phyloP scores from a whole-genome alignment of 2,888 invertebrate species.

The Idaea straminata region DNA sequence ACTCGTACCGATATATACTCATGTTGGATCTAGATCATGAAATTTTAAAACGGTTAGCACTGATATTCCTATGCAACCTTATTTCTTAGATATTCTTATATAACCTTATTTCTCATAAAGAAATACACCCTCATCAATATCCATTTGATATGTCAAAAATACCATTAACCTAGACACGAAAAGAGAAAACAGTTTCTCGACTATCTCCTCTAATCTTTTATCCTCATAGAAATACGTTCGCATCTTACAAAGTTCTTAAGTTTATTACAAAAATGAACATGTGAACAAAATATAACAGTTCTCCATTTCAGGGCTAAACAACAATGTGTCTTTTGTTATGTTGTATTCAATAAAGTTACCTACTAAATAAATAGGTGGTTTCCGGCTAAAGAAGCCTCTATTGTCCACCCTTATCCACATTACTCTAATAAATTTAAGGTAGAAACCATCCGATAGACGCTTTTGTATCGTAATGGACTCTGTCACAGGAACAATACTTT shows the following conservation, averaged over 20 bases:
- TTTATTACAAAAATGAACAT: background rate
- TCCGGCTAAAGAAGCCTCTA: slow-evolving; percentile 6
- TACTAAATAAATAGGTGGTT: slow-evolving; percentile 3
- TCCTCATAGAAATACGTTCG: background rate
- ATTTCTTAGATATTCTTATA: too few relatives aligned
- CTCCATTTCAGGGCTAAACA: background rate
- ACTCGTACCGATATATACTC: too few relatives aligned
- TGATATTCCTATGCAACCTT: too few relatives aligned
- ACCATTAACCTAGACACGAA: background rate
- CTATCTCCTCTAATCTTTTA: background rate
- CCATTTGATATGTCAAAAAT: too few relatives aligned
- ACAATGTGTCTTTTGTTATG: slow-evolving; percentile 1
- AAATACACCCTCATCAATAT: too few relatives aligned
- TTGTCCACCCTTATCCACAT: slow-evolving; percentile 30
- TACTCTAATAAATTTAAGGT: slow-evolving; percentile 62
- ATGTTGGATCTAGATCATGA: too few relatives aligned
- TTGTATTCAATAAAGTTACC: slow-evolving; percentile 8
- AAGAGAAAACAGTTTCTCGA: background rate
- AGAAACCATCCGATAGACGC: slow-evolving; percentile 70
- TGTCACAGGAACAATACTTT: slow-evolving; percentile 67
- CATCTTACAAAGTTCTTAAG: background rate
- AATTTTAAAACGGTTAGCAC: too few relatives aligned
- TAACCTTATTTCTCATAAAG: too few relatives aligned
- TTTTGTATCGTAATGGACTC: slow-evolving; percentile 71
- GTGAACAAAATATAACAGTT: background rate